Base-by-base conservation (phyloP, 2,113 vertebrate species). In the Tetrao urogallus region DNA sequence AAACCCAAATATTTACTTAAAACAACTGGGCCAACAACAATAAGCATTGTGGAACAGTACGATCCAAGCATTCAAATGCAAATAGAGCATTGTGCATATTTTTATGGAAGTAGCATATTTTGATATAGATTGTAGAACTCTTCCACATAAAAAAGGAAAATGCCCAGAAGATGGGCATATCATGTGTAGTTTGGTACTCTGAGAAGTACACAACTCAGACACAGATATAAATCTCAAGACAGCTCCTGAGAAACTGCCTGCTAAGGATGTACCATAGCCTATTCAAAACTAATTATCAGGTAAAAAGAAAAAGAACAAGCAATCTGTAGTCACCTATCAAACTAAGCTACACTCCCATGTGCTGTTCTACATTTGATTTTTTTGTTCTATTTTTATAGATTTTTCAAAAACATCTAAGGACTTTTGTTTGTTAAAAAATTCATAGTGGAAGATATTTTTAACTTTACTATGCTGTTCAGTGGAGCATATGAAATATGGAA, bases 381-480 rank as follows among this genome's bases (percentile, higher is more conserved):
- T 78, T 87, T n/a, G 28, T 80, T 91, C 65, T 92, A 81, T 93
- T 95, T 94, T 89, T 82, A 83, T 10, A 50, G 7, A 75, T 57
- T 88, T 95, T 90, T 78, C 64, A 77, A 80, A 91, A 93, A 80
- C 70, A 89, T 77, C 60, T 60, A 16, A 72, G 87, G 78, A 85
- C 36, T 56, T 79, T 84, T 93, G 13, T 93, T 92, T 91, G 78
- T 71, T 96, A 74, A 95, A 95, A 95, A 92, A 95, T 93, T 92
- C 61, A 96, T 90, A 90, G 13, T 8, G 1, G 22, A 61, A 88
- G 88, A 52, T 94, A 95, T 92, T 93, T 96, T 96, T 78, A 90
- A 65, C 83, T 89, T 76, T 80, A 94, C 54, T 85, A 93, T 27
- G 71, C 22, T 86, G 38, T 77, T 86, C 56, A 60, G 56, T 1